A percentile compares a stretch with the other conserved stretches of the same genome.
These are phyloP conservation scores for Phortica magna DNA, from an alignment of 2,888 invertebrate species.

Conservation along the genomic window DNA sequence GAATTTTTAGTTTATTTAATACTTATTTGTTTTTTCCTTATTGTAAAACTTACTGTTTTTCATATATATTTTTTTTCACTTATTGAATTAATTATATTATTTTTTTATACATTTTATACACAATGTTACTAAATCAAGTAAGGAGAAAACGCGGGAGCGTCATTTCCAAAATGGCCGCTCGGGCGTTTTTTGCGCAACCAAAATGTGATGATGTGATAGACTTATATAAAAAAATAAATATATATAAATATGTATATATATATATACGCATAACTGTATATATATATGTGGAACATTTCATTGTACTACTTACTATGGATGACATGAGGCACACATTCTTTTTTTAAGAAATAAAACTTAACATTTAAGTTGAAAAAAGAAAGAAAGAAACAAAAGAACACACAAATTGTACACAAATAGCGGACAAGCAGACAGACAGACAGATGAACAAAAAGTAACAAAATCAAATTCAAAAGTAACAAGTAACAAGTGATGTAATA, in stretches of 20 bases:
- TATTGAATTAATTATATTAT: conserved; percentile 52
- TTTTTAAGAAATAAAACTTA: conserved; percentile 61
- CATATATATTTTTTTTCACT: conserved; percentile 41
- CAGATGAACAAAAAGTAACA: neutral
- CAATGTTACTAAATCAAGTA: conserved; percentile 59
- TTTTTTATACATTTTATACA: conserved; percentile 64
- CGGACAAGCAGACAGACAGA: neutral
- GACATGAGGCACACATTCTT: conserved; percentile 75
- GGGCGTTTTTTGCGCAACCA: conserved; percentile 64
- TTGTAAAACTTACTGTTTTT: conserved; percentile 43
- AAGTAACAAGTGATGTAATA: neutral
- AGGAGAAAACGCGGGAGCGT: conserved; percentile 43
- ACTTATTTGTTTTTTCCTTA: conserved; percentile 30
- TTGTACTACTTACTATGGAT: conserved; percentile 71
- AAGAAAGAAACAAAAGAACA: neutral
- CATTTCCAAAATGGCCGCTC: conserved; percentile 19
- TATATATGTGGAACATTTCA: conserved; percentile 39
- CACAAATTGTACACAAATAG: neutral
- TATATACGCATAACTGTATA: conserved; percentile 37
- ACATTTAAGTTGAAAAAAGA: neutral
- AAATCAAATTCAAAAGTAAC: neutral
- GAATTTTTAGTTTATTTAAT: conserved; percentile 36
- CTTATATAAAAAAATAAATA: conserved; percentile 68
- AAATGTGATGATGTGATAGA: conserved; percentile 78
- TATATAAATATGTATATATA: conserved; percentile 53